Conservation (phyloP, 2,113 vertebrate species). For the Halcyon senegalensis region DNA sequence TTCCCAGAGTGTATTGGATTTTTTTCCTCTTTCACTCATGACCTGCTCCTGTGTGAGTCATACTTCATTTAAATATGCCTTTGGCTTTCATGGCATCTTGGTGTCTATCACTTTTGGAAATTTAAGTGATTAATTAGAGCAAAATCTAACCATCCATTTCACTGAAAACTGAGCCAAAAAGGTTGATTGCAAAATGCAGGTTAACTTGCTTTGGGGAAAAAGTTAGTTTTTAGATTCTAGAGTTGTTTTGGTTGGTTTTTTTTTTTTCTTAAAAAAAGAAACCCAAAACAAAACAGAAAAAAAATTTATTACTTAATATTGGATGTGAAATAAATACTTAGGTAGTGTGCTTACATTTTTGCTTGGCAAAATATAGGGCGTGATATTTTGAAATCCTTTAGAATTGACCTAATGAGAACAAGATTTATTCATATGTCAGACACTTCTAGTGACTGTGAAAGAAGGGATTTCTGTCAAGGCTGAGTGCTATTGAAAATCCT, state of each 20-base stretch:
- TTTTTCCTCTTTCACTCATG: not conserved
- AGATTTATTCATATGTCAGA: not conserved
- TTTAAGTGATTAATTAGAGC: not conserved
- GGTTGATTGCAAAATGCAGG: not conserved
- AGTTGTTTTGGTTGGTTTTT: rapidly evolving
- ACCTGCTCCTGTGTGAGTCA: not conserved
- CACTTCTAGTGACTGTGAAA: not conserved
- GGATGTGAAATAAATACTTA: not conserved
- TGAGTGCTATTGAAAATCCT: not conserved
- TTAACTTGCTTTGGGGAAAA: not conserved
- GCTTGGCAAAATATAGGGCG: not conserved
- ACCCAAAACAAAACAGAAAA: not conserved
- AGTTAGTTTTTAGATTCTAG: not conserved
- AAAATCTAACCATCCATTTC: not conserved
- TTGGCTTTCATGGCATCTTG: not conserved
- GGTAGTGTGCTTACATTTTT: not conserved
- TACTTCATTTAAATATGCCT: not conserved
- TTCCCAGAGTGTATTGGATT: not conserved
- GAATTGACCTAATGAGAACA: not conserved
- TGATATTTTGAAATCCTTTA: not conserved
- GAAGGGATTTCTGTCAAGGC: not conserved
- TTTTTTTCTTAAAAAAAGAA: not conserved
- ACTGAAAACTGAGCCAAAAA: not conserved
- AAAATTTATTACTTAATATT: not conserved
- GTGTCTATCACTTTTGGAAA: not conserved